Percentiles rank a stretch among this genome's conserved stretches.
phyloP scores from a whole-genome alignment of 2,888 invertebrate species.

The Yponomeuta evonymella region DNA sequence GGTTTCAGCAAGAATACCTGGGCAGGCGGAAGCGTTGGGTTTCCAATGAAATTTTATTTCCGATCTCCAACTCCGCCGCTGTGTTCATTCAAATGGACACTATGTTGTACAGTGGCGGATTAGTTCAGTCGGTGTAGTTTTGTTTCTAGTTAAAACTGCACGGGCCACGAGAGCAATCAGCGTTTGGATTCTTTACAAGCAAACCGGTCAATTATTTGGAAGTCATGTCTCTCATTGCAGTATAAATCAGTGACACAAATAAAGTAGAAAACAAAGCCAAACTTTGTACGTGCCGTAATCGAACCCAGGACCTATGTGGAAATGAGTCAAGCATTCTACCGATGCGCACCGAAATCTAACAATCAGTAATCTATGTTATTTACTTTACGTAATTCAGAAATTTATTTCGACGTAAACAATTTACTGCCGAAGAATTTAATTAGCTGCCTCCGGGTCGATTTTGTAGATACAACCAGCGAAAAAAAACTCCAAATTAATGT shows the following conservation, averaged over 20 bases:
- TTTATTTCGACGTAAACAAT: no score
- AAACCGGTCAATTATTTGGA: not conserved
- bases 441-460: no score
- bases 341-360: no score
- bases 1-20: not conserved
- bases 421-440: no score
- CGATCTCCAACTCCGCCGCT: slow-evolving; percentile 11
- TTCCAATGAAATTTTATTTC: slow-evolving; percentile 16
- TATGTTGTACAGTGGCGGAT: slow-evolving; percentile 4
- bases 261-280: no score
- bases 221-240: not conserved
- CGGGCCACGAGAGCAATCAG: not conserved
- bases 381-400: no score
- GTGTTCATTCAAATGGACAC: slow-evolving; percentile 1
- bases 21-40: not conserved
- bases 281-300: no score
- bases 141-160: not conserved
- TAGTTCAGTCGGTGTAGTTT: not conserved
- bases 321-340: no score
- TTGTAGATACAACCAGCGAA: no score
- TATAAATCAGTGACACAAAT: not conserved
- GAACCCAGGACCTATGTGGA: no score
- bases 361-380: no score
- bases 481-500: no score
- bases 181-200: not conserved